phyloP scores from a whole-genome alignment of 2,113 vertebrate species.

The Microcebus tavaratra region DNA sequence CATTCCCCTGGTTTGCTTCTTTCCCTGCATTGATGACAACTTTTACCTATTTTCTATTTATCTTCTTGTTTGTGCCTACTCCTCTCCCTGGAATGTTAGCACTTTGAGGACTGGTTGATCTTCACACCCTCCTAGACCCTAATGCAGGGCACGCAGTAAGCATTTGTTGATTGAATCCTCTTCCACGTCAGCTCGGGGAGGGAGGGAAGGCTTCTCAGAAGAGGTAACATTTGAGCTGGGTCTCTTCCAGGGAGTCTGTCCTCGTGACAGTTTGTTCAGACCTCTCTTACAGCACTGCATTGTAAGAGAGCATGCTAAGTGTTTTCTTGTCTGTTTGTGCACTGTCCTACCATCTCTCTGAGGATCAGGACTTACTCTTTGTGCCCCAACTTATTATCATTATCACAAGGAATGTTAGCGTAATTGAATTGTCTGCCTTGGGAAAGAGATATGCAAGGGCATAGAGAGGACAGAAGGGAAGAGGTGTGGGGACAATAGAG shows the following conservation, averaged over 20 bases:
- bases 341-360: neutral
- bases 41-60: neutral
- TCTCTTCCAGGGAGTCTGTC: neutral
- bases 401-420: neutral
- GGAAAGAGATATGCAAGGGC: neutral
- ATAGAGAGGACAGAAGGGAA: neutral
- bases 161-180: neutral
- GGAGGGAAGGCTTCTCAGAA: neutral
- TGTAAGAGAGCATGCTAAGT: neutral
- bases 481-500: neutral
- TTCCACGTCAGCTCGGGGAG: neutral
- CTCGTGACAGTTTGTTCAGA: neutral
- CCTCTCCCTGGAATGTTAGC: neutral
- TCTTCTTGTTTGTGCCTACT: neutral
- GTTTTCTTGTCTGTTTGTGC: neutral
- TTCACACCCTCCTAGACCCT: neutral
- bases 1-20: neutral
- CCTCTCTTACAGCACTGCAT: neutral
- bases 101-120: neutral
- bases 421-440: conserved; percentile 40
- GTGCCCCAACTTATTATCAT: neutral
- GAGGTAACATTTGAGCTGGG: neutral
- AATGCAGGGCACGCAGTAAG: fast-evolving
- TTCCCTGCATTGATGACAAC: neutral
- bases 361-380: neutral